Evolutionary conservation across 2,888 invertebrate species (phyloP).

Genomic region (Heteropelma amictum): DNA sequence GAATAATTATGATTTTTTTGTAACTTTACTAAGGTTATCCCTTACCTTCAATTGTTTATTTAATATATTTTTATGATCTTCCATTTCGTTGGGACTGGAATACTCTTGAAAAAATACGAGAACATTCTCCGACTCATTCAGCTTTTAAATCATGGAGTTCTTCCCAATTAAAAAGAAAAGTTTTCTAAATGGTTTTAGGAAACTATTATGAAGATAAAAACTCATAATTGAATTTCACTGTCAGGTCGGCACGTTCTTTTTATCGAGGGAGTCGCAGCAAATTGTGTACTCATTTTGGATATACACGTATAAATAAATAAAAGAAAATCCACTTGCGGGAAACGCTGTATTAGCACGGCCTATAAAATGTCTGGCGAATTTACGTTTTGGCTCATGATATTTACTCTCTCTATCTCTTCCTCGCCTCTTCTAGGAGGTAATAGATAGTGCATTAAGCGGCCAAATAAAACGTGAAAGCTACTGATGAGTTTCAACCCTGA

Average conservation of each 20-base stretch:
- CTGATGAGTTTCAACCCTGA: constrained; percentile 8
- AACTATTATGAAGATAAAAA: too few species aligned
- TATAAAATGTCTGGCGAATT: constrained; percentile 53
- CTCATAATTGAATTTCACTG: too few species aligned
- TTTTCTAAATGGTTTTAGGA: too few species aligned
- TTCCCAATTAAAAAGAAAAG: too few species aligned
- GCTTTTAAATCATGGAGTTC: too few species aligned
- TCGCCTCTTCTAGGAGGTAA: constrained; percentile 4
- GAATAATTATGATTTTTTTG: too few species aligned
- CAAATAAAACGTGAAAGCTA: constrained; percentile 42
- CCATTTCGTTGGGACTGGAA: too few species aligned
- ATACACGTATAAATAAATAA: background rate
- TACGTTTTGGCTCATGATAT: constrained; percentile 18
- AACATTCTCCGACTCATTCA: too few species aligned
- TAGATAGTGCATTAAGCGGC: constrained; percentile 12
- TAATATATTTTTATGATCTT: too few species aligned
- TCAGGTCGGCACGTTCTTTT: constrained; percentile 6
- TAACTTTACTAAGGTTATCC: too few species aligned
- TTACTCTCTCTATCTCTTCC: constrained; percentile 1
- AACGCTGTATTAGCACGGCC: constrained; percentile 50
- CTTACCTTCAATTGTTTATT: too few species aligned
- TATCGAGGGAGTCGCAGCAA: constrained; percentile 27
- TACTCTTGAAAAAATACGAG: too few species aligned
- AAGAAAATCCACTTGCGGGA: constrained; percentile 31
- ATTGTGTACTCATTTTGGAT: constrained; percentile 32